Conservation (phyloP, 2,888 invertebrate species). For the Xestia sexstrigata region DNA sequence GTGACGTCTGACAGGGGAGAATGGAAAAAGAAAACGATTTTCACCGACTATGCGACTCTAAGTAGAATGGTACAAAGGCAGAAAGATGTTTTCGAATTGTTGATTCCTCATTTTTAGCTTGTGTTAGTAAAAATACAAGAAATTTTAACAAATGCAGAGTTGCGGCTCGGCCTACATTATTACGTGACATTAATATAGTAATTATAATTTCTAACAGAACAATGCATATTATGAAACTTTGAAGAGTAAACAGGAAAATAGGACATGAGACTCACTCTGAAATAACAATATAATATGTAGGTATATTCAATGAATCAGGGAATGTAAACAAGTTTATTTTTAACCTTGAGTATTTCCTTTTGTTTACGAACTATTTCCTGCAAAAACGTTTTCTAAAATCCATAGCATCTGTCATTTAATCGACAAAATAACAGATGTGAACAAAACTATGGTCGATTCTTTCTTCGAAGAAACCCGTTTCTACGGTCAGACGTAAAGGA, state of each 20-base stretch:
- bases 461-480: too few species aligned
- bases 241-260: slow-evolving; percentile 34
- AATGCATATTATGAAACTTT: background rate
- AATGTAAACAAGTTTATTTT: slow-evolving; percentile 15
- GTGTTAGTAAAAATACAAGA: background rate
- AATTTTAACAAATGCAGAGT: background rate
- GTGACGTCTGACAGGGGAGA: too few species aligned
- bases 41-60: too few species aligned
- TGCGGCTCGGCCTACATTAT: background rate
- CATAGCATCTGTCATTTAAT: too few species aligned
- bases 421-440: too few species aligned
- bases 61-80: too few species aligned
- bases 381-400: background rate
- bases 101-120: background rate
- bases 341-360: background rate
- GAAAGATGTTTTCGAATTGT: background rate
- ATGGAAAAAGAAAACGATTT: too few species aligned
- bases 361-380: background rate
- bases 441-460: too few species aligned
- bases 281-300: background rate
- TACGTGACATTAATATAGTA: background rate
- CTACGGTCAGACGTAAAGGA: too few species aligned
- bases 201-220: background rate
- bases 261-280: background rate
- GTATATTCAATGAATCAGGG: background rate